phyloP scores from a whole-genome alignment of 1,140 invertebrate genomes.

The Pemphigus obesinymphae region DNA sequence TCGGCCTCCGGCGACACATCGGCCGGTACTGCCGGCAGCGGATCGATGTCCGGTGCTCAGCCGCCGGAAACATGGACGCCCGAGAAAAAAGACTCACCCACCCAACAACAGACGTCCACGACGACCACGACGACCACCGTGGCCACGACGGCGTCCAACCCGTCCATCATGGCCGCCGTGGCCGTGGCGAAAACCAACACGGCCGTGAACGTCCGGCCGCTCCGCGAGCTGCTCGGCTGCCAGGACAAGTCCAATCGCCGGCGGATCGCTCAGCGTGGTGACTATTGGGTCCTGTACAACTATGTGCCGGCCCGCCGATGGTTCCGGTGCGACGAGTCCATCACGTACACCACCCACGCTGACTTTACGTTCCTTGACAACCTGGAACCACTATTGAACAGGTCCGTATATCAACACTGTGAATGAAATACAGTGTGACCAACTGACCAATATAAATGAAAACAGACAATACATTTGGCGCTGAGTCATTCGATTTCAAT shows the following conservation, averaged over 20 bases:
- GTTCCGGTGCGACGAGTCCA: constrained; percentile 69
- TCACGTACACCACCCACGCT: constrained; percentile 89
- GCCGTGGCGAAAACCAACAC: constrained; percentile 49
- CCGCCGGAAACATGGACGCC: constrained; percentile 17
- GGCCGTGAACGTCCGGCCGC: constrained; percentile 47
- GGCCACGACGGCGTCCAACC: constrained; percentile 1
- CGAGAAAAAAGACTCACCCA: neutral
- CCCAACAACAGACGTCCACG: neutral
- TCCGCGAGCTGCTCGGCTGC: constrained; percentile 58
- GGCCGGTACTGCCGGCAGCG: neutral
- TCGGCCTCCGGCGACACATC: neutral
- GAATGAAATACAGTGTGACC: too few relatives aligned
- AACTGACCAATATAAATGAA: too few relatives aligned
- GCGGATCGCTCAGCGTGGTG: constrained; percentile 69
- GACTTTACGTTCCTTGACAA: constrained; percentile 89
- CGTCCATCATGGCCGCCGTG: constrained; percentile 48
- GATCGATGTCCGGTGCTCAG: neutral
- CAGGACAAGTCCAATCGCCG: constrained; percentile 61
- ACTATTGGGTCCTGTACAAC: constrained; percentile 86
- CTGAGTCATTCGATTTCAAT: too few relatives aligned
- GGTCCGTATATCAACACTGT: constrained; percentile 44
- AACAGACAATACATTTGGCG: too few relatives aligned
- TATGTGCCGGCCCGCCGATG: constrained; percentile 60
- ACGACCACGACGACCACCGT: neutral
- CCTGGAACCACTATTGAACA: constrained; percentile 71